Evolutionary conservation across 2,888 invertebrate genomes (phyloP).

Genomic region (Drosophila antonietae): DNA sequence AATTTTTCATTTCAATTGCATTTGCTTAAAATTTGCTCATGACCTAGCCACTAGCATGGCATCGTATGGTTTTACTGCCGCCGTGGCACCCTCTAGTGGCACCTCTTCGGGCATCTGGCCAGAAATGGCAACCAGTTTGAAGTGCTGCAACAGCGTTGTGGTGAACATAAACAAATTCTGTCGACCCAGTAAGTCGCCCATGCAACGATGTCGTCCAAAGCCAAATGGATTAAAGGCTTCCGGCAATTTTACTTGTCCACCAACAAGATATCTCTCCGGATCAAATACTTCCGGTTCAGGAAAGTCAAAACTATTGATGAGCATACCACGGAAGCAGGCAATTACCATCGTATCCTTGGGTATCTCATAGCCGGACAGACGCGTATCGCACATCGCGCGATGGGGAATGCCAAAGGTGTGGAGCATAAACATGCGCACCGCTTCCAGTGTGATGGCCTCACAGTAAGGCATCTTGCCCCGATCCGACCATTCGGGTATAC

Average conservation of each 20-base stretch:
- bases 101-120: conserved; percentile 88
- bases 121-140: conserved; percentile 88
- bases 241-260: conserved; percentile 87
- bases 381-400: conserved; percentile 90
- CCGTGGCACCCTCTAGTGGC: conserved; percentile 91
- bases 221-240: conserved; percentile 92
- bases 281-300: conserved; percentile 89
- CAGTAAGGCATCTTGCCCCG: conserved; percentile 92
- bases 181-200: conserved; percentile 91
- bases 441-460: conserved; percentile 91
- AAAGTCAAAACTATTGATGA: conserved; percentile 89
- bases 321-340: conserved; percentile 89
- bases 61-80: conserved; percentile 90
- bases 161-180: conserved; percentile 92
- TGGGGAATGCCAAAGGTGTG: conserved; percentile 92
- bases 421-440: conserved; percentile 92
- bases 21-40: conserved; percentile 1
- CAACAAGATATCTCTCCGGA: conserved; percentile 90
- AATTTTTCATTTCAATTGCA: not conserved
- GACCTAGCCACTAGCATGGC: conserved; percentile 87
- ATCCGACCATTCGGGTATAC: conserved; percentile 89
- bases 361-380: conserved; percentile 89
- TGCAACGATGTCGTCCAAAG: conserved; percentile 91
- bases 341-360: conserved; percentile 94
- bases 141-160: conserved; percentile 90